These are phyloP conservation scores for Leptosomus discolor DNA, from an alignment of 2,113 vertebrate species.

Conservation along the genomic window DNA sequence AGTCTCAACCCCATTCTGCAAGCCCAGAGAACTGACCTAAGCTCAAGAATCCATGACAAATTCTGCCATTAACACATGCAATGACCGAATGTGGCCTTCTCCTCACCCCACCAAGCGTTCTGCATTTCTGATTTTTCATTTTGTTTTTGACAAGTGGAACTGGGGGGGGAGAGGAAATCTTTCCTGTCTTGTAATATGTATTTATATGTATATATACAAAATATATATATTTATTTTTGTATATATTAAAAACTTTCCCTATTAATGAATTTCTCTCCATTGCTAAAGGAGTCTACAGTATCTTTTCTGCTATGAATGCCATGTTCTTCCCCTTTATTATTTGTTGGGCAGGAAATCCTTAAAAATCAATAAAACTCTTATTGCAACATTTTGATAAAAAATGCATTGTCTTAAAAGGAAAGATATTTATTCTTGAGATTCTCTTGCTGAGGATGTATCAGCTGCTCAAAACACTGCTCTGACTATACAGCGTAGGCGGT, in stretches of 20 bases:
- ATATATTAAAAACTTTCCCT: no score
- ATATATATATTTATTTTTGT: background rate
- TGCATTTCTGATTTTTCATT: background rate
- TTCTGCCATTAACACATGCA: background rate
- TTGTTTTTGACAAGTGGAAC: background rate
- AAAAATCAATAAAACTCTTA: background rate
- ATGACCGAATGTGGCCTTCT: background rate
- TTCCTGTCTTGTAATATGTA: background rate
- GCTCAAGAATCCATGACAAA: background rate
- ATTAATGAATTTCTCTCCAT: background rate
- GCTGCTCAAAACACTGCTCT: background rate
- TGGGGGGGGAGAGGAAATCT: fast-evolving
- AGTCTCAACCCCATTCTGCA: background rate
- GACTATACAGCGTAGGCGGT: background rate
- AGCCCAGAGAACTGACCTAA: background rate
- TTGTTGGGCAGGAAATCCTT: background rate
- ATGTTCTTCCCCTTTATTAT: background rate
- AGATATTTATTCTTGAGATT: background rate
- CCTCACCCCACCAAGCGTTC: background rate
- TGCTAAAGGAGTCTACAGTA: background rate
- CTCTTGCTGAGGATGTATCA: background rate
- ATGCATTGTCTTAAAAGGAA: background rate
- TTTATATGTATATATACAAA: no score
- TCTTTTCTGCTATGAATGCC: background rate
- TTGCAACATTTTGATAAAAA: background rate